These are phyloP conservation scores for Byasa hedistus DNA, from an alignment of 2,888 invertebrate species.

Conservation along the genomic window DNA sequence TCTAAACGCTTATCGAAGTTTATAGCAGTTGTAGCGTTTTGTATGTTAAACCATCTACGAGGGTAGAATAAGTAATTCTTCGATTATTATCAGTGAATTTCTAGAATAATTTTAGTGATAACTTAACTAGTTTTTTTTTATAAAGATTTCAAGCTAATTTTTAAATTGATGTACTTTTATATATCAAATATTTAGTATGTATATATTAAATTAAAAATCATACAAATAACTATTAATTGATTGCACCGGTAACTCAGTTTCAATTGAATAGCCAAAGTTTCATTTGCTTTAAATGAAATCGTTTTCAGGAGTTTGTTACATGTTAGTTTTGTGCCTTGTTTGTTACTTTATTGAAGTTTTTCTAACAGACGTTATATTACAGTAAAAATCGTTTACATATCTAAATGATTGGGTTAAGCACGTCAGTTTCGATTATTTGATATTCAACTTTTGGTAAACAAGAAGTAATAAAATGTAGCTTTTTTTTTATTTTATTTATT, in stretches of 20 bases:
- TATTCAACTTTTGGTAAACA: too few species aligned
- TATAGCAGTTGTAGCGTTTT: not conserved
- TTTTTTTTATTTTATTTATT: too few species aligned
- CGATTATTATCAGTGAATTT: too few species aligned
- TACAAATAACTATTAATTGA: not conserved
- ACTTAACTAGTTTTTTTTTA: too few species aligned
- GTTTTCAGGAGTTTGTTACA: not conserved
- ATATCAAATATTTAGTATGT: not conserved
- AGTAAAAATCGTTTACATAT: too few species aligned
- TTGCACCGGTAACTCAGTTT: not conserved
- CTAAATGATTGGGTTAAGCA: too few species aligned
- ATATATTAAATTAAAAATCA: not conserved
- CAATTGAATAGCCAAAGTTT: not conserved
- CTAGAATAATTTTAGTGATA: too few species aligned
- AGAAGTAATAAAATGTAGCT: too few species aligned
- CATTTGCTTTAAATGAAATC: not conserved
- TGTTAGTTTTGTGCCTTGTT: not conserved
- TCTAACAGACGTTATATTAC: too few species aligned
- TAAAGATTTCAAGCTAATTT: too few species aligned
- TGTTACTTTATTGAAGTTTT: not conserved
- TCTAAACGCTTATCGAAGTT: conserved; percentile 17
- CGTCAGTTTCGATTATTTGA: too few species aligned
- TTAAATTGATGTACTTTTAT: not conserved
- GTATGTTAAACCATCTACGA: not conserved
- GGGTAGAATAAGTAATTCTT: not conserved